Evolutionary conservation across 2,888 invertebrate species (phyloP).

Genomic region (Nemotelus pantherinus): DNA sequence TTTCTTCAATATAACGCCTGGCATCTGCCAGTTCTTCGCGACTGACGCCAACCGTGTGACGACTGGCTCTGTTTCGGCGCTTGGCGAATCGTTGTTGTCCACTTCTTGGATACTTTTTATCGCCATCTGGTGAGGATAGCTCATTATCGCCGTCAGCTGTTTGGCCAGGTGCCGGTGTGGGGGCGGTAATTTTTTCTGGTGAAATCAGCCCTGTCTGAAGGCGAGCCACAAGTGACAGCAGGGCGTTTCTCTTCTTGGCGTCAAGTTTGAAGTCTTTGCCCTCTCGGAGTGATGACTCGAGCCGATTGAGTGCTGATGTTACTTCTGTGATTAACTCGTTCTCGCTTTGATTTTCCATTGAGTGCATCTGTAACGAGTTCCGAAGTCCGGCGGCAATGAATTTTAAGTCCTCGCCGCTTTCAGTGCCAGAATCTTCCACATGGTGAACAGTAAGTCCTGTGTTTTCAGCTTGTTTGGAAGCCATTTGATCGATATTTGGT

Average conservation of each 20-base stretch:
- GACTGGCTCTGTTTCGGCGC: conserved; percentile 71
- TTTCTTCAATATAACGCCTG: conserved; percentile 77
- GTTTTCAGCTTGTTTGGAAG: conserved; percentile 53
- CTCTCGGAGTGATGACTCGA: conserved; percentile 77
- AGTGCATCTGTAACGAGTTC: conserved; percentile 67
- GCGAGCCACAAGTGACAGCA: conserved; percentile 75
- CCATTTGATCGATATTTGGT: neutral
- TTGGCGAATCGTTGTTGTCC: conserved; percentile 66
- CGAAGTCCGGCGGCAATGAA: conserved; percentile 67
- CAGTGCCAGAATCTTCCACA: conserved; percentile 73
- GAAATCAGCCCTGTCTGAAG: conserved; percentile 70
- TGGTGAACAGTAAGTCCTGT: conserved; percentile 55
- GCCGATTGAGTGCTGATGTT: conserved; percentile 77
- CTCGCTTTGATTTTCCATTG: conserved; percentile 63
- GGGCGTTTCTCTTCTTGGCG: conserved; percentile 68
- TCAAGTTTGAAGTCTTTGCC: conserved; percentile 66
- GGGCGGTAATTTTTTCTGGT: conserved; percentile 59
- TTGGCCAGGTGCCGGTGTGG: conserved; percentile 51
- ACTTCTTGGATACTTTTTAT: conserved; percentile 61
- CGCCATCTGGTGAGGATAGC: conserved; percentile 58
- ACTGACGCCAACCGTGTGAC: conserved; percentile 87
- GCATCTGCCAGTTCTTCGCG: conserved; percentile 83
- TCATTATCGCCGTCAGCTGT: conserved; percentile 51
- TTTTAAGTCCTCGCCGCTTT: conserved; percentile 76
- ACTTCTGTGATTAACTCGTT: conserved; percentile 79